These are phyloP conservation scores for Macrosoma leucophasiata DNA, from an alignment of 2,888 invertebrate genomes.

Conservation along the genomic window DNA sequence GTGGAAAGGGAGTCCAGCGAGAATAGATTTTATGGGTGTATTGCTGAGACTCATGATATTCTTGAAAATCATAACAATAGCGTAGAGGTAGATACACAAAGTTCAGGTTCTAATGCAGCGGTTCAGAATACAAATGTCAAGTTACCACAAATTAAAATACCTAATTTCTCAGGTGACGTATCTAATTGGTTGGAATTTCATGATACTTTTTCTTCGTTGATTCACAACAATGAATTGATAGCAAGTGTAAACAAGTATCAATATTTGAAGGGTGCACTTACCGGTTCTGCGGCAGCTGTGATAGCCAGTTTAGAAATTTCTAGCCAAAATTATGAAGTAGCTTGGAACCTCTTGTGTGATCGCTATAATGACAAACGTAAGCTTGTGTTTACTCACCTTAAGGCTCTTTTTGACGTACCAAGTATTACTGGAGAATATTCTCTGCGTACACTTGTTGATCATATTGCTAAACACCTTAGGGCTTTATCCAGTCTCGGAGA, in stretches of 20 bases:
- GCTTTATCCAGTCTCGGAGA: slow-evolving; percentile 7
- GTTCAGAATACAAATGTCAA: background rate
- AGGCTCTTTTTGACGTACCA: slow-evolving; percentile 3
- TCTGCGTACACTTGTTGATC: slow-evolving; percentile 5
- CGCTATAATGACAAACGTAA: slow-evolving; percentile 10
- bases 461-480: slow-evolving; percentile 10
- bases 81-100: slow-evolving; percentile 3
- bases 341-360: slow-evolving; percentile 9
- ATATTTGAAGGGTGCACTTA: slow-evolving; percentile 8
- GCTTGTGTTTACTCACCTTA: slow-evolving; percentile 4
- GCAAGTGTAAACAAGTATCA: slow-evolving; percentile 7
- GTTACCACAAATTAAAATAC: slow-evolving; percentile 3
- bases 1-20: slow-evolving; percentile 2
- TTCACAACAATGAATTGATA: slow-evolving; percentile 10
- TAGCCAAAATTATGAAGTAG: slow-evolving; percentile 8
- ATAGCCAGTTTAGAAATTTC: slow-evolving; percentile 7
- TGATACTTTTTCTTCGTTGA: slow-evolving; percentile 9
- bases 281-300: slow-evolving; percentile 5
- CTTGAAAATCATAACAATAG: slow-evolving; percentile 3
- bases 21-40: slow-evolving; percentile 7
- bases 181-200: slow-evolving; percentile 9
- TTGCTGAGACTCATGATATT: slow-evolving; percentile 5
- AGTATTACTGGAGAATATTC: background rate
- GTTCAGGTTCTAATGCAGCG: slow-evolving; percentile 1
- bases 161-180: slow-evolving; percentile 4